phyloP scores from a whole-genome alignment of 1,140 invertebrate genomes.

The Bombus picipes region DNA sequence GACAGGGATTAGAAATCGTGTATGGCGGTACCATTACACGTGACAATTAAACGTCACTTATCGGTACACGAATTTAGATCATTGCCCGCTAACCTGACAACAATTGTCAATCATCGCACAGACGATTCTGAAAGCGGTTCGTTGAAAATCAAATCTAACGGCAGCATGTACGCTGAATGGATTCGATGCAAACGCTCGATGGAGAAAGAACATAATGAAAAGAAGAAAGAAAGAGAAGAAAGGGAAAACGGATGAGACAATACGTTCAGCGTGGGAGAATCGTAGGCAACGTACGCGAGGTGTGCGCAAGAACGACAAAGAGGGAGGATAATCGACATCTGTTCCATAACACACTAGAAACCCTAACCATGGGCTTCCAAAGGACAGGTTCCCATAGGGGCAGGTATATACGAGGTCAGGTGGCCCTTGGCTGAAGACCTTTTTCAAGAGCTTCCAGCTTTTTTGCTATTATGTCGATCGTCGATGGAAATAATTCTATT shows the following conservation, averaged over 20 bases:
- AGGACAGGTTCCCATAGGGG: conserved; percentile 41
- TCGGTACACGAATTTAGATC: background rate
- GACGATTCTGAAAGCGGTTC: background rate
- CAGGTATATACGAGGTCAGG: conserved; percentile 50
- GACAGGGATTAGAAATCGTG: too few relatives aligned
- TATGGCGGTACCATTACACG: background rate
- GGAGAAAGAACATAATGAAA: background rate
- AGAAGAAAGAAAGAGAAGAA: background rate
- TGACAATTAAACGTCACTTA: background rate
- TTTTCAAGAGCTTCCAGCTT: conserved; percentile 24
- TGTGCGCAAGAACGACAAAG: conserved; percentile 36
- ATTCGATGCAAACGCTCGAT: background rate
- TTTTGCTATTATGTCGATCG: conserved; percentile 25
- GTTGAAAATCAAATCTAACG: background rate
- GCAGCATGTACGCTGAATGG: background rate
- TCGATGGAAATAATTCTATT: background rate
- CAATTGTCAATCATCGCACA: too few relatives aligned
- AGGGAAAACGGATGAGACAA: background rate
- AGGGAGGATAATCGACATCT: conserved; percentile 58
- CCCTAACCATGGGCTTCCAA: conserved; percentile 30
- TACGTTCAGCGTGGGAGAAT: conserved; percentile 50
- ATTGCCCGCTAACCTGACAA: too few relatives aligned
- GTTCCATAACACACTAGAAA: conserved; percentile 43
- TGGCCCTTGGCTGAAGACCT: background rate
- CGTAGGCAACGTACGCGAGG: conserved; percentile 38